A percentile compares a stretch with the other conserved stretches of the same genome.
These are phyloP conservation scores for Dyspetes luteomarginatus DNA, from an alignment of 2,888 invertebrate species.

Conservation along the genomic window DNA sequence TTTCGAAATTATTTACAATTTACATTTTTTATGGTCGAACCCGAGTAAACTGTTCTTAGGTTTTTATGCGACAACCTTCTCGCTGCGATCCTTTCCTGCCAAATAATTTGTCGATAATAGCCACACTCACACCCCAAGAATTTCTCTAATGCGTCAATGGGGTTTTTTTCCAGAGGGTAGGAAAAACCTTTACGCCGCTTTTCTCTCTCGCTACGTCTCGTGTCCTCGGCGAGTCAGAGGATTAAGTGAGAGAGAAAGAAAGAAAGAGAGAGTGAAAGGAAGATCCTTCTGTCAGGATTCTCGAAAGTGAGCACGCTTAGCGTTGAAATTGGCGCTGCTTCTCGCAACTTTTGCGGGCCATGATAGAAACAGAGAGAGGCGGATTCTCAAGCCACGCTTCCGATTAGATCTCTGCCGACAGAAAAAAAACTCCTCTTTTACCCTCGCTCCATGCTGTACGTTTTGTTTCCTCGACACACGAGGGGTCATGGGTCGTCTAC, in stretches of 20 bases:
- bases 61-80: not conserved
- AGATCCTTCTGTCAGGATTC: slow-evolving; percentile 15
- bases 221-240: not conserved
- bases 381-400: slow-evolving; percentile 50
- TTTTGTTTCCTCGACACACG: slow-evolving; percentile 42
- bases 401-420: slow-evolving; percentile 61
- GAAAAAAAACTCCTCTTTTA: slow-evolving; percentile 35
- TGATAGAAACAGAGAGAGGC: slow-evolving; percentile 44
- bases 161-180: slow-evolving; percentile 9
- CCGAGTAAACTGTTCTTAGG: too few relatives aligned
- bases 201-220: not conserved
- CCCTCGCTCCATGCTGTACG: not conserved
- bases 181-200: slow-evolving; percentile 11
- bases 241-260: too few relatives aligned
- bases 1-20: too few relatives aligned
- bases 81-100: not conserved
- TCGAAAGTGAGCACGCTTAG: slow-evolving; percentile 21
- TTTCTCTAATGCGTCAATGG: slow-evolving; percentile 22
- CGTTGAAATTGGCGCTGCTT: slow-evolving; percentile 54
- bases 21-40: not conserved
- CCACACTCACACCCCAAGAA: not conserved
- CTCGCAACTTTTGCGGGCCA: slow-evolving; percentile 5
- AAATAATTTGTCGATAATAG: slow-evolving; percentile 26
- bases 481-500: slow-evolving; percentile 55
- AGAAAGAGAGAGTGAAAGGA: slow-evolving; percentile 22